phyloP scores from a whole-genome alignment of 2,888 invertebrate species.

The Nemotelus nigrinus region DNA sequence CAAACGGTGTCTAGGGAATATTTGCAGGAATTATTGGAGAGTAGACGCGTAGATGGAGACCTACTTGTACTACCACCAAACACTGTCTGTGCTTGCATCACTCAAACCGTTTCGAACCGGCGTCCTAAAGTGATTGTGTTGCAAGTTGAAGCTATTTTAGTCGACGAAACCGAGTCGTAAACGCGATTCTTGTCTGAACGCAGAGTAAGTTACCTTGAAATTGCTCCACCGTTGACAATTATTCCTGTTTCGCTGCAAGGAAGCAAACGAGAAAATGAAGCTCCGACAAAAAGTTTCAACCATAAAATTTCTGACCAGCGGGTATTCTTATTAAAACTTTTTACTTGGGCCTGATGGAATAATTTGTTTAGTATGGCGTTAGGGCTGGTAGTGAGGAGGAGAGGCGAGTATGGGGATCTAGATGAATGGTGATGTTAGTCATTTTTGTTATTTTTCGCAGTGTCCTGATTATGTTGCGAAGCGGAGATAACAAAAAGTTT shows the following conservation, averaged over 20 bases:
- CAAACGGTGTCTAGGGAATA: neutral
- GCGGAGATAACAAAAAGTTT: no score
- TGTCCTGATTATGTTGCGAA: no score
- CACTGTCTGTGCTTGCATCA: no score
- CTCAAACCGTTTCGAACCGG: no score
- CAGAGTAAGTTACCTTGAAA: neutral
- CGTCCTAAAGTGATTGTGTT: no score
- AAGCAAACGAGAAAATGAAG: neutral
- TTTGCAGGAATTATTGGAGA: neutral
- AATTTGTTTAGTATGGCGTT: neutral
- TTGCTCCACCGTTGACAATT: constrained; percentile 37
- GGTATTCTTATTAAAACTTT: constrained; percentile 36
- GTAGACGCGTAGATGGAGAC: no score
- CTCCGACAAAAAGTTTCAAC: neutral
- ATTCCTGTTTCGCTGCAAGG: constrained; percentile 6
- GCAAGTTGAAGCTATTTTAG: no score
- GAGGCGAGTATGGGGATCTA: no score
- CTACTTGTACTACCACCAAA: no score
- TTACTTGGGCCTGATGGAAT: constrained; percentile 10
- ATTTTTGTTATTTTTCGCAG: no score
- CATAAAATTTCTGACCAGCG: constrained; percentile 26
- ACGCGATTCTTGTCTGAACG: neutral
- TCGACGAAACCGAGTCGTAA: no score
- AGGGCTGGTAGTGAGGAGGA: neutral
- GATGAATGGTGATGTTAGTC: no score